A percentile compares a stretch with the other conserved stretches of the same genome.
phyloP scores from a whole-genome alignment of 2,113 vertebrate genomes.

The Melospiza melodia region DNA sequence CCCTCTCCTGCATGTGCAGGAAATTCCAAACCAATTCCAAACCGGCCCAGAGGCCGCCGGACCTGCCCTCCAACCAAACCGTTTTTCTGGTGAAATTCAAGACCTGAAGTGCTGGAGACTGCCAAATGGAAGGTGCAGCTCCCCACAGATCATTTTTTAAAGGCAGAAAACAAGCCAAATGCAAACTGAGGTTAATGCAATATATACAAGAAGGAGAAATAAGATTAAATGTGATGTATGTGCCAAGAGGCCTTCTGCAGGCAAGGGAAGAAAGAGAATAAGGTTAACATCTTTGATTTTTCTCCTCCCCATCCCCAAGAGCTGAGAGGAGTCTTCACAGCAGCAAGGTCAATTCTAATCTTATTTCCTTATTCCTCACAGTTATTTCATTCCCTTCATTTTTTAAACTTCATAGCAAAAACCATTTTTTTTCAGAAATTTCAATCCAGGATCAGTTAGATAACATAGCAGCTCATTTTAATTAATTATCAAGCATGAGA shows the following conservation, averaged over 20 bases:
- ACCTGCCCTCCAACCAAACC: conserved; percentile 16
- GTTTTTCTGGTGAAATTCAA: conserved; percentile 33
- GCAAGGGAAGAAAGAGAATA: conserved; percentile 60
- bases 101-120: not conserved
- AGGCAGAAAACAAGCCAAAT: conserved; percentile 59
- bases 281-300: conserved; percentile 68
- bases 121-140: not conserved
- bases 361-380: conserved; percentile 52
- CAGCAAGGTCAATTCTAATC: conserved; percentile 70
- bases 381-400: conserved; percentile 34
- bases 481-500: not conserved
- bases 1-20: not conserved
- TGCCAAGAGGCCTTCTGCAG: conserved; percentile 66
- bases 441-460: not conserved
- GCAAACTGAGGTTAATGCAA: conserved; percentile 65
- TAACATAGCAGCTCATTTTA: not conserved
- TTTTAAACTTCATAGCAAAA: conserved; percentile 19
- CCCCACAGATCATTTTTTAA: conserved; percentile 5
- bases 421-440: not conserved
- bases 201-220: conserved; percentile 62
- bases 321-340: conserved; percentile 33
- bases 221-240: conserved; percentile 69
- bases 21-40: not conserved
- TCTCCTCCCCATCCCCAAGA: not conserved
- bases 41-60: not conserved